These are phyloP conservation scores for Oreochromis spilurus DNA, from an alignment of 2,113 vertebrate genomes.

Conservation along the genomic window DNA sequence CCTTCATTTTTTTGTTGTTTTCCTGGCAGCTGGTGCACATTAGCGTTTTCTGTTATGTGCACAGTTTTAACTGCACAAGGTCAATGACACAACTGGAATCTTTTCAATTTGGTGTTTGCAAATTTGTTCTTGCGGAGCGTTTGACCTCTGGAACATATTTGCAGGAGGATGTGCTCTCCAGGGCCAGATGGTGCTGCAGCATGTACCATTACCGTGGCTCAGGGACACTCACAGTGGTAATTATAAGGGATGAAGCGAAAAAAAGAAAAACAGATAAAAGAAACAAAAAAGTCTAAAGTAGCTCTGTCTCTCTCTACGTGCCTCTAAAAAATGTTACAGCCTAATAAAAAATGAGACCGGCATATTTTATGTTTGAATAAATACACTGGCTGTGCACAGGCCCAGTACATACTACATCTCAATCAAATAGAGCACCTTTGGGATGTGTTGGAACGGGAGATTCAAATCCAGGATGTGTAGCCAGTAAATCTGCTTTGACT, in stretches of 20 bases:
- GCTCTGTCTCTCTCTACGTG: background rate
- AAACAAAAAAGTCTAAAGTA: background rate
- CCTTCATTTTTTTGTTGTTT: background rate
- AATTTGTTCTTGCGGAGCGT: conserved; percentile 24
- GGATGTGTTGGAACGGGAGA: background rate
- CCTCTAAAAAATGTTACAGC: background rate
- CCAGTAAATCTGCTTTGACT: background rate
- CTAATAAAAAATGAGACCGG: background rate
- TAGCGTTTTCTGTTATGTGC: background rate
- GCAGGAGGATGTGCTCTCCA: background rate
- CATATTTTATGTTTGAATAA: background rate
- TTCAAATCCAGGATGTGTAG: background rate
- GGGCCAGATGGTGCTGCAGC: conserved; percentile 43
- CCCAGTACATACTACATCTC: background rate
- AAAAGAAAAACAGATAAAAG: background rate
- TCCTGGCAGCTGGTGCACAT: background rate
- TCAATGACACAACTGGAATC: conserved; percentile 25
- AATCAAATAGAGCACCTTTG: background rate
- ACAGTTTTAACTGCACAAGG: conserved; percentile 8
- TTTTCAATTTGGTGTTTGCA: conserved; percentile 28
- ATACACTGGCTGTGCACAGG: background rate
- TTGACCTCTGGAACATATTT: conserved; percentile 37
- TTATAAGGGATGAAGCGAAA: background rate
- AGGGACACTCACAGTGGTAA: background rate
- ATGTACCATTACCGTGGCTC: background rate